These are phyloP conservation scores for Hippocampus kuda DNA, from an alignment of 2,797 vertebrate species.

Conservation along the genomic window DNA sequence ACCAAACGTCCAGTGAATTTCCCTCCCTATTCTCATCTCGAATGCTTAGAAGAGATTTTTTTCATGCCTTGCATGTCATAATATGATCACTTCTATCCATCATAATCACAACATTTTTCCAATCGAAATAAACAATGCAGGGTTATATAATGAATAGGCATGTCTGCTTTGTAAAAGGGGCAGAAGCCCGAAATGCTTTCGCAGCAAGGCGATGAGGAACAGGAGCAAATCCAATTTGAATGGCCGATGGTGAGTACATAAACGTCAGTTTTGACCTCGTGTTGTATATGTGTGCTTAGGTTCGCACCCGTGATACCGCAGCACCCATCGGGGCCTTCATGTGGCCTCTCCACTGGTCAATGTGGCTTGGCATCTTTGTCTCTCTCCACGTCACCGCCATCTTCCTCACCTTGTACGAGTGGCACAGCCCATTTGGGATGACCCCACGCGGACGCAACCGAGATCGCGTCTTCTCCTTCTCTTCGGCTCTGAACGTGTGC, in stretches of 20 bases:
- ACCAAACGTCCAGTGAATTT: too few relatives aligned
- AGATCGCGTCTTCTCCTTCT: conserved; percentile 90
- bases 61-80: too few relatives aligned
- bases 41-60: too few relatives aligned
- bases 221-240: neutral
- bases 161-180: too few relatives aligned
- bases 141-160: too few relatives aligned
- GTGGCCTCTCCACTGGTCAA: conserved; percentile 98
- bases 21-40: too few relatives aligned
- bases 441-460: conserved; percentile 90
- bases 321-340: conserved; percentile 98
- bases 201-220: too few relatives aligned
- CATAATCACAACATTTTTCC: too few relatives aligned
- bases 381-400: conserved; percentile 92
- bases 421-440: conserved; percentile 97
- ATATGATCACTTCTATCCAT: too few relatives aligned
- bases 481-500: conserved; percentile 93
- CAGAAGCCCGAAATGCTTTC: too few relatives aligned
- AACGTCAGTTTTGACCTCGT: neutral
- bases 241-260: neutral
- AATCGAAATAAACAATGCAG: too few relatives aligned
- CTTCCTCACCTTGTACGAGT: conserved; percentile 94
- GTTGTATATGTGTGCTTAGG: conserved; percentile 34
- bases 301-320: conserved; percentile 88
- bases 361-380: conserved; percentile 98